These are phyloP conservation scores for Aphaenogaster floridana DNA, from an alignment of 1,140 invertebrate genomes.

Conservation along the genomic window DNA sequence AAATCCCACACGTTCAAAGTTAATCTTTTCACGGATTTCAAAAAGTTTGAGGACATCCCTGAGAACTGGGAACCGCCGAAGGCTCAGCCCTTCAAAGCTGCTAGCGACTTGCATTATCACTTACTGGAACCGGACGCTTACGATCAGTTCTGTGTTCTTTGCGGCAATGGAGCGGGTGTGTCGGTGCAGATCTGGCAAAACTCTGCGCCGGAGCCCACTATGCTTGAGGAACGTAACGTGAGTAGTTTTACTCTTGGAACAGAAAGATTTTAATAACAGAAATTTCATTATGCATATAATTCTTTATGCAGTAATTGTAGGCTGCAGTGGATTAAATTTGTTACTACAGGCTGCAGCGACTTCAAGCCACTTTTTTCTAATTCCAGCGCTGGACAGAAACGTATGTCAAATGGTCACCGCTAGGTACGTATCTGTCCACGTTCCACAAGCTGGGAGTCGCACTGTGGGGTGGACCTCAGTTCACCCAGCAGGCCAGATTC, in stretches of 20 bases:
- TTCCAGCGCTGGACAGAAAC: constrained; percentile 96
- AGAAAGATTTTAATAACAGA: background rate
- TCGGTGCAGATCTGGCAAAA: constrained; percentile 96
- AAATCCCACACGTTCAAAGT: constrained; percentile 98
- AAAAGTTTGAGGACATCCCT: constrained; percentile 97
- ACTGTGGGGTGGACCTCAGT: constrained; percentile 98
- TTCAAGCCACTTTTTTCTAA: background rate
- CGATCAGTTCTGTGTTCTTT: constrained; percentile 98
- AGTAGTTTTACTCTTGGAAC: constrained; percentile 72
- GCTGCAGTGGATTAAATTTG: background rate
- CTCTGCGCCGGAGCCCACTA: constrained; percentile 94
- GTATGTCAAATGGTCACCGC: constrained; percentile 98
- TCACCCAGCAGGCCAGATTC: constrained; percentile 97
- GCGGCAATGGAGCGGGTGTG: constrained; percentile 91
- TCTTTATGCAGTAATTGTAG: background rate
- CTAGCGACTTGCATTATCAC: constrained; percentile 96
- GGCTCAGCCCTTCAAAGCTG: constrained; percentile 94
- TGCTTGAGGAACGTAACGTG: constrained; percentile 94
- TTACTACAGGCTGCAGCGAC: background rate
- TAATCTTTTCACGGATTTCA: constrained; percentile 98
- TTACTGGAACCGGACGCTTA: constrained; percentile 97
- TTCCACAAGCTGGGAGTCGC: constrained; percentile 98
- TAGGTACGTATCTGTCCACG: constrained; percentile 98
- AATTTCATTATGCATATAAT: background rate
- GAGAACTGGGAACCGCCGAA: constrained; percentile 97